These are phyloP conservation scores for Ficedula albicollis DNA, from an alignment of 2,797 vertebrate species.

Conservation along the genomic window DNA sequence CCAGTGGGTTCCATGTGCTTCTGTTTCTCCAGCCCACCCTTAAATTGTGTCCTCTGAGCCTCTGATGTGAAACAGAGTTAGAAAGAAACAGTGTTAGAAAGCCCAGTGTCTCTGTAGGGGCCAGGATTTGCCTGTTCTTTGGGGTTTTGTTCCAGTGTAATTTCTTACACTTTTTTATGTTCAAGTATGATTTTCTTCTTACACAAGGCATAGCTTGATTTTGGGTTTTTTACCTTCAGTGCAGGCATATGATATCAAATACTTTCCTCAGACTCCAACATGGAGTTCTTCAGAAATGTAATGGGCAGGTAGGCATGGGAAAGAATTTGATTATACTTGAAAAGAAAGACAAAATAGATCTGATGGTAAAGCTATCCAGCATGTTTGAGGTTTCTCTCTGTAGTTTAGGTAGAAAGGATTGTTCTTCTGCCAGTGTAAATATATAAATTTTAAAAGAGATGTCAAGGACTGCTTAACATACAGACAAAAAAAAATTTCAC, in stretches of 20 bases:
- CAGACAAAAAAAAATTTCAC: slow-evolving; percentile 50
- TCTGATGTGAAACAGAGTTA: neutral
- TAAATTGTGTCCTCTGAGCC: neutral
- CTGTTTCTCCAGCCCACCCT: neutral
- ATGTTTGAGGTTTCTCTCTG: slow-evolving; percentile 12
- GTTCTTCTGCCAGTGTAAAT: slow-evolving; percentile 63
- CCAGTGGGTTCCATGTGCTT: rapidly evolving
- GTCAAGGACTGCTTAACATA: slow-evolving; percentile 53
- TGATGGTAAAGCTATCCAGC: slow-evolving; percentile 9
- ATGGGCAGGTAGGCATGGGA: slow-evolving; percentile 6
- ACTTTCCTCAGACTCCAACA: neutral
- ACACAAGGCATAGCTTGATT: neutral
- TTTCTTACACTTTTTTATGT: neutral
- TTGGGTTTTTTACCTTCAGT: neutral
- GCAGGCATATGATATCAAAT: neutral
- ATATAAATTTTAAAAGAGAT: slow-evolving; percentile 46
- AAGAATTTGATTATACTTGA: slow-evolving; percentile 41
- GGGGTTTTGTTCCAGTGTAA: neutral
- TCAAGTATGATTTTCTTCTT: neutral
- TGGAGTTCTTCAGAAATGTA: neutral
- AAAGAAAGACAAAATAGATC: slow-evolving; percentile 35
- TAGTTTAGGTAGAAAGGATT: slow-evolving; percentile 42
- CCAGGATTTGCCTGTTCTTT: neutral
- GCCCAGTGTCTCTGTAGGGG: neutral
- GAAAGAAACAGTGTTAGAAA: neutral